phyloP scores from a whole-genome alignment of 35 echinoderm and acorn worm genomes.

The Heliocidaris tuberculata region DNA sequence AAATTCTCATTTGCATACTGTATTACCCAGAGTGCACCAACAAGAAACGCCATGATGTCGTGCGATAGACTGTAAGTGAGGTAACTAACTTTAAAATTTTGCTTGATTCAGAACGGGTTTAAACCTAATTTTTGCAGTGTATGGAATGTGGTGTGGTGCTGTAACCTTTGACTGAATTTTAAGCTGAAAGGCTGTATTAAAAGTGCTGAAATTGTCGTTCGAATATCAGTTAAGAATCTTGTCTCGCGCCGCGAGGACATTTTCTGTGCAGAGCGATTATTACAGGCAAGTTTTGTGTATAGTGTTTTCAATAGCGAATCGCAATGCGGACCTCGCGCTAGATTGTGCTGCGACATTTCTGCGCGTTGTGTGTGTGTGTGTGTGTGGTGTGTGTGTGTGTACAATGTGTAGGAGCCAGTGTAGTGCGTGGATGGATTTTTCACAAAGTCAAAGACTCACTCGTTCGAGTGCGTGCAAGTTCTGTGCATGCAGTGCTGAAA shows the following conservation, averaged over 20 bases:
- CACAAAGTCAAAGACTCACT: no score
- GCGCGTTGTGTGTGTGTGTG: background rate
- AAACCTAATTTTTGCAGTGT: background rate
- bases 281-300: background rate
- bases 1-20: slow-evolving; percentile 27
- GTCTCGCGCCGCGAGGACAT: background rate
- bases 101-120: background rate
- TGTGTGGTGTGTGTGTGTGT: background rate
- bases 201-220: background rate
- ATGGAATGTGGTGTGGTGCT: background rate
- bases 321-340: background rate
- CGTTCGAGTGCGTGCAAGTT: no score
- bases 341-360: background rate
- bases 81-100: background rate
- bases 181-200: background rate
- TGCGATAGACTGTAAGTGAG: background rate
- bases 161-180: background rate
- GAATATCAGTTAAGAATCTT: background rate
- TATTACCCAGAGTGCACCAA: slow-evolving; percentile 29
- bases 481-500: no score
- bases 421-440: no score
- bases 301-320: background rate
- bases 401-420: no score
- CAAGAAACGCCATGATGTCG: slow-evolving; percentile 20
- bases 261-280: background rate